Conservation (phyloP, 2,888 invertebrate species). For the Euzetes globulus region DNA sequence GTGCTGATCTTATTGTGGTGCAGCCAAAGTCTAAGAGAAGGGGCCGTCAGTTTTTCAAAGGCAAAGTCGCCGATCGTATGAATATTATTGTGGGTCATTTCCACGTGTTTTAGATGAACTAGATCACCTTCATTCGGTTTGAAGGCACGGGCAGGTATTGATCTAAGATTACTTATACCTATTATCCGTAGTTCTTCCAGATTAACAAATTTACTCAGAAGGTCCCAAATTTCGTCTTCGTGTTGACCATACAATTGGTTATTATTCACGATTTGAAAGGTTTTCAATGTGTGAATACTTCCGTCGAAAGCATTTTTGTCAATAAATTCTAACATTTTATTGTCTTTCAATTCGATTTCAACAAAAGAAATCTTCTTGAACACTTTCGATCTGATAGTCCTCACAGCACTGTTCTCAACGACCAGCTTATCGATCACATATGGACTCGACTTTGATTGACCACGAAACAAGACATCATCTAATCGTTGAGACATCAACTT, state of each 20-base stretch:
- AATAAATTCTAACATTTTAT: background rate
- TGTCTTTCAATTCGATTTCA: background rate
- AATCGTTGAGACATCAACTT: slow-evolving; percentile 6
- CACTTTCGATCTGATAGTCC: background rate
- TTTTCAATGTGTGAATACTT: background rate
- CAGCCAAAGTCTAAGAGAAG: background rate
- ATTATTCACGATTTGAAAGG: background rate
- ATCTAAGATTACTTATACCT: background rate
- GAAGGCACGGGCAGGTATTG: background rate
- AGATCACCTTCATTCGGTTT: background rate
- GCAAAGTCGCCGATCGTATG: background rate
- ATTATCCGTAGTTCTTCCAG: background rate
- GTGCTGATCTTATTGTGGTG: background rate
- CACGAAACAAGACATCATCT: background rate
- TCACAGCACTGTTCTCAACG: background rate
- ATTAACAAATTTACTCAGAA: background rate
- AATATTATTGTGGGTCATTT: background rate
- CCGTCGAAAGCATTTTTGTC: slow-evolving; percentile 3
- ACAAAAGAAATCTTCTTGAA: background rate
- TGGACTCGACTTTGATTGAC: background rate
- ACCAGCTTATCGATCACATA: background rate
- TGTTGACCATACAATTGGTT: background rate
- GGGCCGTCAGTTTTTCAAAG: background rate
- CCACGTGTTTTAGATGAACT: background rate
- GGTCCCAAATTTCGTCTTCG: background rate